Percentiles rank a stretch among this genome's conserved stretches.
Conservation (phyloP, 1,140 invertebrate species). For the Drosophila kohkoa region DNA sequence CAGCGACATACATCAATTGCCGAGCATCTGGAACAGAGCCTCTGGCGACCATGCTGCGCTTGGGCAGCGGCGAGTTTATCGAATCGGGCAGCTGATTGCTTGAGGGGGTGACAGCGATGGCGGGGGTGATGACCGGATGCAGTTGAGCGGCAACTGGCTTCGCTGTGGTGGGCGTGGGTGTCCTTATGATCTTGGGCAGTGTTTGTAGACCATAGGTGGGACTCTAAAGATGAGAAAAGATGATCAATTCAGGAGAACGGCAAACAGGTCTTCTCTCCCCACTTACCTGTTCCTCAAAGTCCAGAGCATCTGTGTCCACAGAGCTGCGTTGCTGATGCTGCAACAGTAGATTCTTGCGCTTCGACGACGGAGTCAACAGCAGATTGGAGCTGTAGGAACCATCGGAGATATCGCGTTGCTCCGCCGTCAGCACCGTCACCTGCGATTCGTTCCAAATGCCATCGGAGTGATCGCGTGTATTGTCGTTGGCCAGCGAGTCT, state of each 20-base stretch:
- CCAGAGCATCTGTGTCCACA: conserved; percentile 92
- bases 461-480: conserved; percentile 92
- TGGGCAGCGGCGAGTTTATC: conserved; percentile 56
- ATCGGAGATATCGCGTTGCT: conserved; percentile 81
- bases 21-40: conserved; percentile 66
- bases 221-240: conserved; percentile 43
- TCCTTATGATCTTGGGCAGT: conserved; percentile 69
- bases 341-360: conserved; percentile 90
- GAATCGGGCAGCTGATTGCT: conserved; percentile 43
- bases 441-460: conserved; percentile 95
- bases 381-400: conserved; percentile 85
- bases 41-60: conserved; percentile 55
- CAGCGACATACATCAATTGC: conserved; percentile 60
- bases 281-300: conserved; percentile 89
- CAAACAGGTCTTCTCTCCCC: no score
- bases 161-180: conserved; percentile 58
- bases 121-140: conserved; percentile 47
- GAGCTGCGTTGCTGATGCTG: conserved; percentile 94
- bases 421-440: conserved; percentile 91
- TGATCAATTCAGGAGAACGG: no score
- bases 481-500: conserved; percentile 91
- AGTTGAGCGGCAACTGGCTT: conserved; percentile 31
- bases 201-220: conserved; percentile 76
- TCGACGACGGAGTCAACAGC: conserved; percentile 90
- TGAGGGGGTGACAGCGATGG: conserved; percentile 66